Percentiles rank a stretch among this genome's conserved stretches.
These are phyloP conservation scores for Arbacia lixula DNA, from an alignment of 53 echinoderm and acorn worm genomes.

Conservation along the genomic window DNA sequence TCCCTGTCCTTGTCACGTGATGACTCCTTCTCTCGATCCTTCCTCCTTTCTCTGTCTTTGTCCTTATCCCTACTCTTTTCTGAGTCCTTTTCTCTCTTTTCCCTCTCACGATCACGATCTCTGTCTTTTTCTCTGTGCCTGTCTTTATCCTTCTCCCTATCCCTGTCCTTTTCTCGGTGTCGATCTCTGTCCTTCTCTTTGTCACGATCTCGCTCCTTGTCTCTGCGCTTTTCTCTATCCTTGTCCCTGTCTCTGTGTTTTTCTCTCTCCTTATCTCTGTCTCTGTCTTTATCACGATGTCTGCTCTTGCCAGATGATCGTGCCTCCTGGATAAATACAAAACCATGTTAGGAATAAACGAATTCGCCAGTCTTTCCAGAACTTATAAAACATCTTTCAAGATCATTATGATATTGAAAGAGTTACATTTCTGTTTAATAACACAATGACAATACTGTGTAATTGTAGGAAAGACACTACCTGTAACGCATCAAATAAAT, in stretches of 20 bases:
- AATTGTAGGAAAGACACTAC: too few relatives aligned
- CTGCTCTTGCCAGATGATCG: conserved; percentile 51
- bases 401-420: too few relatives aligned
- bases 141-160: conserved; percentile 22
- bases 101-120: conserved; percentile 43
- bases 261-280: conserved; percentile 11
- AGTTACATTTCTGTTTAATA: too few relatives aligned
- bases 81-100: conserved; percentile 20
- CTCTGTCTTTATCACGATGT: conserved; percentile 22
- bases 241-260: conserved; percentile 33
- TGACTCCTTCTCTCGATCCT: conserved; percentile 5
- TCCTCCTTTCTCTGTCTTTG: conserved; percentile 20
- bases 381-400: too few relatives aligned
- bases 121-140: conserved; percentile 44
- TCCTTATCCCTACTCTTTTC: neutral
- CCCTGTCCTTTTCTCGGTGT: conserved; percentile 41
- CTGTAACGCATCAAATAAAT: too few relatives aligned
- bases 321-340: conserved; percentile 36
- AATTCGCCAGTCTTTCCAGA: too few relatives aligned
- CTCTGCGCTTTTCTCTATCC: conserved; percentile 51
- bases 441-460: too few relatives aligned
- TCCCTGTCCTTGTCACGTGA: conserved; percentile 37
- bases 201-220: neutral
- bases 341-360: too few relatives aligned
- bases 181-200: conserved; percentile 52